Conservation (phyloP, 2,888 invertebrate genomes). For the Diadromus collaris region DNA sequence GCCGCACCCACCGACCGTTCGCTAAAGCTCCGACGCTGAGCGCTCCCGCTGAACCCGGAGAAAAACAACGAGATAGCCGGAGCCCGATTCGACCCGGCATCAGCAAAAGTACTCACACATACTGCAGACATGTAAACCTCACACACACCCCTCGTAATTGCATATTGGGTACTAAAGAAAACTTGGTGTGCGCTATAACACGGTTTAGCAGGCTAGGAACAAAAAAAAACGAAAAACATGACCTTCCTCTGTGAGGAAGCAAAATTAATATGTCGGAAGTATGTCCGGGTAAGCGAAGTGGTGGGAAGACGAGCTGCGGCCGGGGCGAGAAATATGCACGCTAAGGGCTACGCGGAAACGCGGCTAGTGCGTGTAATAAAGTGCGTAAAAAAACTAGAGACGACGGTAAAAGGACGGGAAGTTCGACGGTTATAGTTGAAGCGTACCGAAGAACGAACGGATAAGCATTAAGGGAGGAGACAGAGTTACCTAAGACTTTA, state of each 20-base stretch:
- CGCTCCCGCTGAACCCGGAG: background rate
- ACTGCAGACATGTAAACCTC: constrained; percentile 4
- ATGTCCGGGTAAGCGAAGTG: constrained; percentile 20
- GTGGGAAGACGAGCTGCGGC: constrained; percentile 17
- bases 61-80: constrained; percentile 3
- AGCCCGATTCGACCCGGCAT: background rate
- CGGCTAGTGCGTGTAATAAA: constrained; percentile 24
- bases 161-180: constrained; percentile 61
- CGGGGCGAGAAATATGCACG: no score
- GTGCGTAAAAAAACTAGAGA: constrained; percentile 13
- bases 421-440: constrained; percentile 34
- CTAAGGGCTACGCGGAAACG: background rate
- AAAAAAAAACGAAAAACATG: constrained; percentile 14
- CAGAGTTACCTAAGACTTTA: constrained; percentile 66
- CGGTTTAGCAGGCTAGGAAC: constrained; percentile 8
- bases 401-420: constrained; percentile 30
- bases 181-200: constrained; percentile 43
- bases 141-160: constrained; percentile 51
- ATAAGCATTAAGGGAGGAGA: constrained; percentile 41
- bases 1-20: background rate
- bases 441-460: constrained; percentile 39
- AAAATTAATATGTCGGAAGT: constrained; percentile 38
- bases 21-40: background rate
- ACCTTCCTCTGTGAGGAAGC: background rate
- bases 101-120: constrained; percentile 11